A percentile compares a stretch with the other conserved stretches of the same genome.
These are phyloP conservation scores for Hemichromis elongatus DNA, from an alignment of 2,113 vertebrate genomes.

Conservation along the genomic window DNA sequence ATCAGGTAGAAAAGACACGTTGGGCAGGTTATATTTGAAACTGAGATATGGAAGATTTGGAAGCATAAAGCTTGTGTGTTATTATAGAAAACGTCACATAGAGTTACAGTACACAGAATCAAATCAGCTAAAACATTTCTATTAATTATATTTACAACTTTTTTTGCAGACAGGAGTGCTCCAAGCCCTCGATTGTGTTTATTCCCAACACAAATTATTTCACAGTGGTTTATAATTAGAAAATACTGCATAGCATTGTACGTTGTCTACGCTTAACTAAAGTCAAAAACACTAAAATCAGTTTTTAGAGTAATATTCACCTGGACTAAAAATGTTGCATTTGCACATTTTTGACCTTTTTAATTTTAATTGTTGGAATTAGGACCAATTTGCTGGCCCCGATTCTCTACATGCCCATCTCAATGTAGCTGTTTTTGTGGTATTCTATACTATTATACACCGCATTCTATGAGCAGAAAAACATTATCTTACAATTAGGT, in stretches of 20 bases:
- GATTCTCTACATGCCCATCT: background rate
- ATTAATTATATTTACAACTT: background rate
- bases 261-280: conserved; percentile 47
- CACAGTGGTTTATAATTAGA: conserved; percentile 42
- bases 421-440: background rate
- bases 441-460: background rate
- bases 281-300: conserved; percentile 18
- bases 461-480: background rate
- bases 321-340: background rate
- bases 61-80: background rate
- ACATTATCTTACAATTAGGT: background rate
- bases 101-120: background rate
- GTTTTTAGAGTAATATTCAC: background rate
- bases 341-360: background rate
- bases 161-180: background rate
- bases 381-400: background rate
- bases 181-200: background rate
- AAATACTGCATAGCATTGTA: conserved; percentile 7
- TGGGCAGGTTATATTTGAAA: background rate
- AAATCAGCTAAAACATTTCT: background rate
- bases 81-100: background rate
- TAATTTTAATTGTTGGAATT: background rate
- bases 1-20: background rate
- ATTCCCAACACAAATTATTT: conserved; percentile 1
- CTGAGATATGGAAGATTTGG: background rate